Percentiles rank a stretch among this genome's conserved stretches.
These are phyloP conservation scores for Blennius ocellaris DNA, from an alignment of 2,113 vertebrate genomes.

Conservation along the genomic window DNA sequence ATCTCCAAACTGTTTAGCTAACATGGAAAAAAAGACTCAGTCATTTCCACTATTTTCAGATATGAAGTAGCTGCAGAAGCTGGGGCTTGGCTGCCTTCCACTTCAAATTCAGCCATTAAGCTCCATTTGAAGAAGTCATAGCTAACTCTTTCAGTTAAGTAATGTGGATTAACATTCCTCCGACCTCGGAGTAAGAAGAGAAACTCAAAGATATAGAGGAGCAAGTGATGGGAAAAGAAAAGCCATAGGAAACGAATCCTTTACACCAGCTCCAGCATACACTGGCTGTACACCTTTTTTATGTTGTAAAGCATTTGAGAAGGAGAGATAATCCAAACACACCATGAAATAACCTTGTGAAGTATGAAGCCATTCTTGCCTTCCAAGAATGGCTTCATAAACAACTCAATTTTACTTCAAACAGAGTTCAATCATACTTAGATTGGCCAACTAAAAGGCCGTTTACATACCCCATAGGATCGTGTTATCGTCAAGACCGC, in stretches of 20 bases:
- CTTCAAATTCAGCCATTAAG: conserved; percentile 58
- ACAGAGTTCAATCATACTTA: conserved; percentile 48
- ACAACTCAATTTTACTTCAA: conserved; percentile 38
- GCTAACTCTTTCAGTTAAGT: conserved; percentile 55
- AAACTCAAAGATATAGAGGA: conserved; percentile 1
- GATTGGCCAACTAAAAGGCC: conserved; percentile 32
- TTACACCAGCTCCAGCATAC: conserved; percentile 13
- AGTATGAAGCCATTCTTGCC: too few relatives aligned
- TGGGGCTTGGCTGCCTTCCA: conserved; percentile 1
- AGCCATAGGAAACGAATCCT: background rate
- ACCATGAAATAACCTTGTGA: conserved; percentile 36
- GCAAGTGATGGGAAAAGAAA: background rate
- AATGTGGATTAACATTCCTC: conserved; percentile 63
- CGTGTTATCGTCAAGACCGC: background rate
- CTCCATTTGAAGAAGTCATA: conserved; percentile 50
- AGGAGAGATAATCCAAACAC: conserved; percentile 71
- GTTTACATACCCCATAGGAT: conserved; percentile 1
- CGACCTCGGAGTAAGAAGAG: conserved; percentile 21
- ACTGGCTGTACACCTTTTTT: background rate
- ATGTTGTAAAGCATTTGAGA: conserved; percentile 61
- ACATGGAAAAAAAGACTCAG: conserved; percentile 14
- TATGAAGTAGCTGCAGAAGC: conserved; percentile 11
- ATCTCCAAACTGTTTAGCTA: background rate
- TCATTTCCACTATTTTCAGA: conserved; percentile 55
- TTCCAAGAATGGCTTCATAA: conserved; percentile 11